Base-by-base conservation (phyloP, 2,888 invertebrate genomes). In the Andrena marginata region DNA sequence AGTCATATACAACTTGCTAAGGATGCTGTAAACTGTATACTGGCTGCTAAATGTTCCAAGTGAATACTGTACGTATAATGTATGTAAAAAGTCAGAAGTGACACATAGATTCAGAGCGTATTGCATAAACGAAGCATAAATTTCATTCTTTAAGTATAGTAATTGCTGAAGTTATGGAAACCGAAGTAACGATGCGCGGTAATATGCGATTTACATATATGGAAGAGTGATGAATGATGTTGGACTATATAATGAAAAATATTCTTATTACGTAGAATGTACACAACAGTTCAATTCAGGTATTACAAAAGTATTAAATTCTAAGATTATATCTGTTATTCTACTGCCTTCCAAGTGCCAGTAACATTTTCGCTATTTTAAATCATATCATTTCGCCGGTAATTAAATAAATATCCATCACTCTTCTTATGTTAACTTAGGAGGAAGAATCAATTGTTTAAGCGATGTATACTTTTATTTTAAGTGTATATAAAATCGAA, bases 1-100 rank as follows among this genome's bases (percentile, higher is more conserved):
- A 92, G 89, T 92, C 91, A 92, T 92, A 91, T 92, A 92, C 93
- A 93, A 92, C 90, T 92, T 90, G 91, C 92, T 93, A 93, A 90
- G 88, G 90, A 92, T 90, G 91, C 91, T 91, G 90, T 90, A 89
- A 90, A 92, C 89, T 90, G 89, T 91, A 89, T 92, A 92, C 92
- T 92, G 93, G 91, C 92, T 93, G 92, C 91, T 93, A 92, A 92
- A 93, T 91, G 90, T 92, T 91, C 88, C 90, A 87, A 90, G 90
- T 92, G 91, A 93, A 93, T 93, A 93, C 93, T 93, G 93, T 90
- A 92, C 82, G 91, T 91, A 91, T 91, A 90, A 90, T 91, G 90
- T 89, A 88, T 89, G 89, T 90, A 87, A 90, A 92, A 91, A 87
- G 86, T 90, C 85, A 77, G 77, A 84, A 74, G 85, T 81, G 85